Evolutionary conservation across 2,797 vertebrate genomes (phyloP).

Genomic region (Thaleichthys pacificus): DNA sequence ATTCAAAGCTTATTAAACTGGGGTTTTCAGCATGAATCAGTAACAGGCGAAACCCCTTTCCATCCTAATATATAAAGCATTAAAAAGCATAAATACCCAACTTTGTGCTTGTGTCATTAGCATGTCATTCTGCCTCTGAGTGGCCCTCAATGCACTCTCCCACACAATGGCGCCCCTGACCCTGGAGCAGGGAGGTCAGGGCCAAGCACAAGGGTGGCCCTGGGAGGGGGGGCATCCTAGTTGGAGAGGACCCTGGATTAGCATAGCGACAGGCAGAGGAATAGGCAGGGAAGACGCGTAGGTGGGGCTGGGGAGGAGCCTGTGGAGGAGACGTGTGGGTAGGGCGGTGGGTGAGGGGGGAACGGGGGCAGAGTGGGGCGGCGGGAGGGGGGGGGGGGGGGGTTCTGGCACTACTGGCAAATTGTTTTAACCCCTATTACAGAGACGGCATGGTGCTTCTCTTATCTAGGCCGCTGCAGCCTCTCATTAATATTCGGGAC

Average conservation of each 20-base stretch:
- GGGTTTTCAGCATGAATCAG: background rate
- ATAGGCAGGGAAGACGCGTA: background rate
- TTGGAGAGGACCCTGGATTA: constrained; percentile 62
- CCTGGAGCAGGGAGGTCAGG: constrained; percentile 59
- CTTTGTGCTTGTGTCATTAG: constrained; percentile 49
- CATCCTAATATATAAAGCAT: constrained; percentile 11
- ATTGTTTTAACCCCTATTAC: constrained; percentile 83
- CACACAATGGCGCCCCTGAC: constrained; percentile 48
- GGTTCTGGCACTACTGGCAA: constrained; percentile 57
- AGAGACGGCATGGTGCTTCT: constrained; percentile 60
- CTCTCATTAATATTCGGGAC: constrained; percentile 99
- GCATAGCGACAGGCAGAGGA: constrained; percentile 6
- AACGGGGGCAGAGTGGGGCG: background rate
- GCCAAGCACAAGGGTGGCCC: constrained; percentile 46
- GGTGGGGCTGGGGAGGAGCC: constrained; percentile 8
- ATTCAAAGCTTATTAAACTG: background rate
- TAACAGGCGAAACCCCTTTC: background rate
- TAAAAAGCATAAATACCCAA: constrained; percentile 44
- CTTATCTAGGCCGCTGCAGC: constrained; percentile 96
- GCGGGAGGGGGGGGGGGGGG: constrained; percentile 25
- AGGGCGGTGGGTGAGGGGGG: background rate
- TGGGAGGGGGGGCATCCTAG: constrained; percentile 38
- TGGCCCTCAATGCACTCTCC: constrained; percentile 45
- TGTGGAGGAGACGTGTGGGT: constrained; percentile 15
- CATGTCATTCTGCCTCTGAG: constrained; percentile 47